phyloP scores from a whole-genome alignment of 1,140 invertebrate species.

The Meloidogyne floridensis region DNA sequence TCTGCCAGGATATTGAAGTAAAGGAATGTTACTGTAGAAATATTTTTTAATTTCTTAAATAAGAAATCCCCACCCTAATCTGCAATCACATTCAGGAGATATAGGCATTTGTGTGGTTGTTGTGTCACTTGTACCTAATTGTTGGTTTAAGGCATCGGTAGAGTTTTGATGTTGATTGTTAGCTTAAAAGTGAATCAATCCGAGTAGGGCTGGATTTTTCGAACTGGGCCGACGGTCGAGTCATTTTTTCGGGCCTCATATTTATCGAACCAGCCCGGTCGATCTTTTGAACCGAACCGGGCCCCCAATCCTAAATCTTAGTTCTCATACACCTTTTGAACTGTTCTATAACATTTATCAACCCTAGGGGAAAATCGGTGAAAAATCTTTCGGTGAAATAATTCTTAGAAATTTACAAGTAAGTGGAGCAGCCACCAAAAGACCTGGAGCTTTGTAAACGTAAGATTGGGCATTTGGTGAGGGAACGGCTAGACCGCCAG shows the following conservation, averaged over 20 bases:
- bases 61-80: slow-evolving; percentile 13
- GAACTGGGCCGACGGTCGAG: too few species aligned
- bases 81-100: slow-evolving; percentile 42
- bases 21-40: slow-evolving; percentile 16
- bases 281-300: too few species aligned
- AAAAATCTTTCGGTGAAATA: too few species aligned
- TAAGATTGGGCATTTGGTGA: slow-evolving; percentile 45
- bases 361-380: too few species aligned
- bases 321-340: too few species aligned
- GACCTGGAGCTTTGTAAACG: slow-evolving; percentile 47
- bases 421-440: slow-evolving; percentile 35
- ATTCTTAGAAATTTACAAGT: background rate
- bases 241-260: too few species aligned
- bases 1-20: slow-evolving; percentile 7
- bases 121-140: slow-evolving; percentile 4
- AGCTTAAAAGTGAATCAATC: slow-evolving; percentile 13
- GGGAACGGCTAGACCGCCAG: slow-evolving; percentile 48
- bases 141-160: background rate
- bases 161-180: background rate
- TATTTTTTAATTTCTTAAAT: slow-evolving; percentile 22
- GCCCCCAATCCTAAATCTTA: too few species aligned
- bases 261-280: too few species aligned
- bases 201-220: too few species aligned
- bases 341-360: too few species aligned
- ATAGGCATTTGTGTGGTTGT: slow-evolving; percentile 27